phyloP scores from a whole-genome alignment of 2,113 vertebrate species.

The Toxotes jaculatrix region DNA sequence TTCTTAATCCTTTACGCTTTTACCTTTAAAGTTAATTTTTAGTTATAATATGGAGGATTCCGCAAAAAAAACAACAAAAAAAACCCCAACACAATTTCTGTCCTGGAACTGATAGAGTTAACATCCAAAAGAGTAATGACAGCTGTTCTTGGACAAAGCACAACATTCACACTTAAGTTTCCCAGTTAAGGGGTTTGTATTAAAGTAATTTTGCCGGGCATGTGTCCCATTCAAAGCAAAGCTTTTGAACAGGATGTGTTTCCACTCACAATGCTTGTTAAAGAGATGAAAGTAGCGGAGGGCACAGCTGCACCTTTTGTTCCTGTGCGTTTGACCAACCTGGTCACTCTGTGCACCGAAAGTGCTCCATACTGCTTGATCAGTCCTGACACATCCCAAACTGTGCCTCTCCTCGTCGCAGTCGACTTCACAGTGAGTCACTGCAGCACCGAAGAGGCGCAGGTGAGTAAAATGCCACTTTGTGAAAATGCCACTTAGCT shows the following conservation, averaged over 20 bases:
- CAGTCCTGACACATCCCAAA: conserved; percentile 55
- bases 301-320: conserved; percentile 40
- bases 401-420: conserved; percentile 37
- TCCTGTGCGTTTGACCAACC: conserved; percentile 30
- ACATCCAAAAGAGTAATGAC: no score
- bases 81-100: no score
- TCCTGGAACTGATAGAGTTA: no score
- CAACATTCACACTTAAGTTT: neutral
- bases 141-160: no score
- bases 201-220: neutral
- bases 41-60: neutral
- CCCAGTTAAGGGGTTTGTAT: neutral
- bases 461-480: conserved; percentile 41
- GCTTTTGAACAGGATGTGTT: neutral
- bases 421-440: conserved; percentile 51
- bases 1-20: neutral
- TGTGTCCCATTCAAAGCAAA: neutral
- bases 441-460: conserved; percentile 20
- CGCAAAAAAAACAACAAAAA: no score
- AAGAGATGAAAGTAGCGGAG: conserved; percentile 25
- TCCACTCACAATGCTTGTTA: conserved; percentile 16
- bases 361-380: conserved; percentile 37
- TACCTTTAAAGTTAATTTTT: neutral
- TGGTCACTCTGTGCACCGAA: conserved; percentile 34
- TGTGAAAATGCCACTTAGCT: conserved; percentile 51